Conservation (phyloP, 2,113 vertebrate genomes). For the Panthera uncia region DNA sequence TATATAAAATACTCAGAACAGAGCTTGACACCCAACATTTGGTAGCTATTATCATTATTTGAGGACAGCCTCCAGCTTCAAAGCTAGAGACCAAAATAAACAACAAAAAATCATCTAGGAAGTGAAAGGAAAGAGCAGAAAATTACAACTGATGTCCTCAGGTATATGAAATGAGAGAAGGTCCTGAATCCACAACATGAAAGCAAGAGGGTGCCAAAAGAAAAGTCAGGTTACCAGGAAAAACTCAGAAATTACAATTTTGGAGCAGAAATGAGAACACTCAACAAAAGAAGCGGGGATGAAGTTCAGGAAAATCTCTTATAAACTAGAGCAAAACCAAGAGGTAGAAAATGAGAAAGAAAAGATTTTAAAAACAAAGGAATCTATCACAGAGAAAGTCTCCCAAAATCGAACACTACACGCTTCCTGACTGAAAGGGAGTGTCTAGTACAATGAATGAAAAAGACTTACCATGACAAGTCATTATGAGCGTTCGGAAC, state of each 20-base stretch:
- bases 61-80: background rate
- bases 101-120: background rate
- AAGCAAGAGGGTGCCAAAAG: background rate
- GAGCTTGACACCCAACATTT: background rate
- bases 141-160: background rate
- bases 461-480: background rate
- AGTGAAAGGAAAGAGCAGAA: background rate
- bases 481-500: background rate
- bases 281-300: background rate
- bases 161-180: background rate
- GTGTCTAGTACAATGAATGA: background rate
- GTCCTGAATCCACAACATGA: background rate
- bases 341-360: background rate
- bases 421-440: background rate
- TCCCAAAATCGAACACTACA: background rate
- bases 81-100: conserved; percentile 9
- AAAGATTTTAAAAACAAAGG: background rate
- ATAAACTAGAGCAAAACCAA: background rate
- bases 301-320: conserved; percentile 4
- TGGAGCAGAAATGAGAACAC: background rate
- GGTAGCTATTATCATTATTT: background rate
- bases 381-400: background rate
- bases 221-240: background rate
- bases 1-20: background rate
- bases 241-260: background rate